A percentile compares a stretch with the other conserved stretches of the same genome.
These are phyloP conservation scores for Chelidonichthys spinosus DNA, from an alignment of 2,797 vertebrate genomes.

Conservation along the genomic window DNA sequence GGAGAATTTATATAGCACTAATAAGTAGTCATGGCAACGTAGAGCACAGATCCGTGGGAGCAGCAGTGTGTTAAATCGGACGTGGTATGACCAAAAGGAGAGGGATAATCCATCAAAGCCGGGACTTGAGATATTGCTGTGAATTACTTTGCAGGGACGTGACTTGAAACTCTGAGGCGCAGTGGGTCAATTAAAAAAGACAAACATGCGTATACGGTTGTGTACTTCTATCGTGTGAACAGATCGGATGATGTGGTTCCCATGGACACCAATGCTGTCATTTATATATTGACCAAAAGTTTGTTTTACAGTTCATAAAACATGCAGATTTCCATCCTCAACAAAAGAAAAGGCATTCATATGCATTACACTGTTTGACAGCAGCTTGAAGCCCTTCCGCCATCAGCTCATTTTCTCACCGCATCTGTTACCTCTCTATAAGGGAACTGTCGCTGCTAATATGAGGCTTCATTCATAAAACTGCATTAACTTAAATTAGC, in stretches of 20 bases:
- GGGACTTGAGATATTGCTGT: conserved; percentile 25
- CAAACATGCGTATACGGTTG: neutral
- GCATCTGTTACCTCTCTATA: neutral
- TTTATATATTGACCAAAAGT: neutral
- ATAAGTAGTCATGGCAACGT: conserved; percentile 63
- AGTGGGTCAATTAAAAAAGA: conserved; percentile 23
- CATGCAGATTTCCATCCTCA: neutral
- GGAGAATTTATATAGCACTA: conserved; percentile 26
- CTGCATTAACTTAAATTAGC: neutral
- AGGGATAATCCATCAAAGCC: conserved; percentile 53
- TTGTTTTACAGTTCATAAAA: conserved; percentile 19
- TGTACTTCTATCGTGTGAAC: conserved; percentile 26
- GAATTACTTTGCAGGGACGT: conserved; percentile 22
- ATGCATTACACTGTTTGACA: neutral
- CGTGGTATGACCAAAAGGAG: conserved; percentile 39
- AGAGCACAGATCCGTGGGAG: conserved; percentile 54
- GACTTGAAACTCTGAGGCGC: conserved; percentile 19
- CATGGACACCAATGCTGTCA: neutral
- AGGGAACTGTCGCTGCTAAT: neutral
- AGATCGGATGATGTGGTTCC: conserved; percentile 5
- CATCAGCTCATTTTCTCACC: conserved; percentile 7
- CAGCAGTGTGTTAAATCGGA: conserved; percentile 63
- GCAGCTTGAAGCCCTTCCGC: neutral
- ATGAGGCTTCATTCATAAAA: conserved; percentile 6
- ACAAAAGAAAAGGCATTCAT: neutral